Base-by-base conservation (phyloP, 2,888 invertebrate species). In the Yponomeuta plumbellus region DNA sequence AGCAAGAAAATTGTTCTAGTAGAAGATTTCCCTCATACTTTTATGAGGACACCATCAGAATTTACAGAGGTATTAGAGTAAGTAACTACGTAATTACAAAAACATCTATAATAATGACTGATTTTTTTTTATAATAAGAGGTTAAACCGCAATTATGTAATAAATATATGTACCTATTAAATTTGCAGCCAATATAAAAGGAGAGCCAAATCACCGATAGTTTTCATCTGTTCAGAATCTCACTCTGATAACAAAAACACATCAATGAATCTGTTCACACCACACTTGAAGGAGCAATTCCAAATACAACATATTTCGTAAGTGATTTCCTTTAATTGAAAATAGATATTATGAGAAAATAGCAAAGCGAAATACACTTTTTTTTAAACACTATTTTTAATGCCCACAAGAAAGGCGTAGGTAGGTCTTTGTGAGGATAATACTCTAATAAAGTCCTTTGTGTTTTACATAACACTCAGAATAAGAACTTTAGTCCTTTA, bases 1-100 rank as follows among this genome's bases (percentile, higher is more conserved):
- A 90, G 77, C 64, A 91, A 92, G 70, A 93, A 94, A 71, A 71
- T 96, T 5, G 88, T 95, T 23, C 77, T 96, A 1, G 93, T 96
- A 1, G 96, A 96, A 85, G 97, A 97, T 80, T 94, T 96, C 81
- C 97, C 97, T 13, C 96, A 97, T 83, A 92, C 93, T 11, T 94
- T 96, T 75, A 77, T 94, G 39, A 92, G 92, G 74, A 94, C 95
- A 74, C 92, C 94, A 22, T 81, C 92, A 67, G 91, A 93, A 74
- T 95, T 97, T 78, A 89, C 92, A 71, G 89, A 93, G 67, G 85
- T 96, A 67, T 82, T 97, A 66, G 93, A 94, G 97, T 96, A 88
- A 89, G 92, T 86, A 61, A 4, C 5, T 26, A 61, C 34, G 34
- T 13, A 39, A 34, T 34, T 34, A 34, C 34, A 61, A 61, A 34